phyloP scores from a whole-genome alignment of 2,113 vertebrate genomes.

The Protobothrops flavoviridis region DNA sequence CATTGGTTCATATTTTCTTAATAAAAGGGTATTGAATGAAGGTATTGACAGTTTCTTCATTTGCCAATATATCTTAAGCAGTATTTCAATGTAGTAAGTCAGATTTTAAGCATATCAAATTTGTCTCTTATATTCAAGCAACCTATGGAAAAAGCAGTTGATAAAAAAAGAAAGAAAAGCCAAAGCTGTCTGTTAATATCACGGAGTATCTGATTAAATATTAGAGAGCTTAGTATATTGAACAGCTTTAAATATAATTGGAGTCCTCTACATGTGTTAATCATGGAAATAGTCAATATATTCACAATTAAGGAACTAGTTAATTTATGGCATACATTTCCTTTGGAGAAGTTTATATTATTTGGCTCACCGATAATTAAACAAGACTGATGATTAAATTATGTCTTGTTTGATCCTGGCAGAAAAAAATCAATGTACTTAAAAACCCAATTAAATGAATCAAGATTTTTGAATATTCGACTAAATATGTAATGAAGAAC shows the following conservation, averaged over 20 bases:
- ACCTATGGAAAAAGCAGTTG: neutral
- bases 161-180: neutral
- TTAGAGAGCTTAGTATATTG: neutral
- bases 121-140: neutral
- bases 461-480: neutral
- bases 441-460: neutral
- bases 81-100: neutral
- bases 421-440: neutral
- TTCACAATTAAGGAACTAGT: neutral
- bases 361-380: neutral
- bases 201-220: slow-evolving; percentile 34
- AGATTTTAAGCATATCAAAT: neutral
- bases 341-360: slow-evolving; percentile 10
- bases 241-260: slow-evolving; percentile 19
- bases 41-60: neutral
- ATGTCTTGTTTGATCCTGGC: too few species aligned
- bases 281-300: neutral
- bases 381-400: neutral
- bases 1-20: neutral
- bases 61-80: neutral
- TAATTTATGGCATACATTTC: neutral
- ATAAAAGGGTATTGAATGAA: neutral
- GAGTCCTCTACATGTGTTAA: neutral
- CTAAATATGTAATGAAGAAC: neutral
- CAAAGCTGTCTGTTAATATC: slow-evolving; percentile 14